Percentiles rank a stretch among this genome's conserved stretches.
These are phyloP conservation scores for Arvicola amphibius DNA, from an alignment of 2,797 vertebrate species.

Conservation along the genomic window DNA sequence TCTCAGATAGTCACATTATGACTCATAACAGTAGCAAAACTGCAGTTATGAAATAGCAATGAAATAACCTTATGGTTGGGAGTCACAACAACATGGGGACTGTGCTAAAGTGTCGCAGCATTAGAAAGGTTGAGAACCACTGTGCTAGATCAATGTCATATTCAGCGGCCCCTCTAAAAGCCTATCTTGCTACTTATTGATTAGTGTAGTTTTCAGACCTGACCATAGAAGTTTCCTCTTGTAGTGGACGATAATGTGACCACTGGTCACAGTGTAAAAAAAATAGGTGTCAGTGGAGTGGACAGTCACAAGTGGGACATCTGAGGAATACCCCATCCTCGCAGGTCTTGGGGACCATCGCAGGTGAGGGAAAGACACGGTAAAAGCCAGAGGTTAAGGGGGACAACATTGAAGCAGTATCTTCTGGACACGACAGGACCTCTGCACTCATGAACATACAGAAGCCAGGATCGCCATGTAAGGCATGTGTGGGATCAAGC, in stretches of 20 bases:
- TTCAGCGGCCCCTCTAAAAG: background rate
- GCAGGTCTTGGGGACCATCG: background rate
- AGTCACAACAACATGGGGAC: too few species aligned
- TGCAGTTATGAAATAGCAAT: too few species aligned
- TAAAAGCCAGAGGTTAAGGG: background rate
- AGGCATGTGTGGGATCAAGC: background rate
- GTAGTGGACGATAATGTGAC: background rate
- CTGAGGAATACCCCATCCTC: too few species aligned
- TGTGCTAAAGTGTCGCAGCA: too few species aligned
- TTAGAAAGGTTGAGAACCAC: too few species aligned
- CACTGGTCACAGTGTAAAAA: background rate
- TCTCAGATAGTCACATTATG: too few species aligned
- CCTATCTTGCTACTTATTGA: background rate
- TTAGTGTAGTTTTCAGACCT: background rate
- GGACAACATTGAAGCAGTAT: background rate
- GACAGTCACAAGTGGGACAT: background rate
- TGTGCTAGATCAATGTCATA: background rate
- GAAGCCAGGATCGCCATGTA: background rate
- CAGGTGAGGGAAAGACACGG: background rate
- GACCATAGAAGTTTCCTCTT: background rate
- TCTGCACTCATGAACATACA: background rate
- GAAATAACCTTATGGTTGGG: too few species aligned
- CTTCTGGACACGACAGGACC: background rate
- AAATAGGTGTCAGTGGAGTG: background rate
- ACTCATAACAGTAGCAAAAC: too few species aligned